Conservation (phyloP, 1,140 invertebrate species). For the Oncopeltus fasciatus region DNA sequence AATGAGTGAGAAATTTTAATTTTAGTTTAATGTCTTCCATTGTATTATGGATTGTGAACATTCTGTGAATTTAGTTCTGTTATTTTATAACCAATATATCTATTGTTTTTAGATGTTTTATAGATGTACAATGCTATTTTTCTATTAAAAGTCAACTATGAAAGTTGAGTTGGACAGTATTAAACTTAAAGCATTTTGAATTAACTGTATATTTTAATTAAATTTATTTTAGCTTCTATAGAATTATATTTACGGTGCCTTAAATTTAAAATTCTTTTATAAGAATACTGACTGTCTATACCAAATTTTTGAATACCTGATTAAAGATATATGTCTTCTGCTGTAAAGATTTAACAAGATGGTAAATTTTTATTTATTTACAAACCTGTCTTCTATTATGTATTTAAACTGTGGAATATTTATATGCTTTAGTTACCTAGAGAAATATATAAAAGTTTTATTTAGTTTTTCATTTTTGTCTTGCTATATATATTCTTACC, state of each 20-base stretch:
- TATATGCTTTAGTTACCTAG: constrained; percentile 9
- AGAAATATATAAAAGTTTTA: background rate
- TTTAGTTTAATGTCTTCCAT: too few relatives aligned
- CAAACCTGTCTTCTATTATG: background rate
- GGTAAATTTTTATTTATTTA: background rate
- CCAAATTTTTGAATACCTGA: constrained; percentile 2
- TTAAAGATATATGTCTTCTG: background rate
- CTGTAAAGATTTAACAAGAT: background rate
- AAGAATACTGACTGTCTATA: background rate
- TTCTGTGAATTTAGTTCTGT: background rate
- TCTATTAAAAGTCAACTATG: background rate
- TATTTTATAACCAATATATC: background rate
- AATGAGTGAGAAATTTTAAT: too few relatives aligned
- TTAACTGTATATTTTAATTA: background rate
- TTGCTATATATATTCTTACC: too few relatives aligned
- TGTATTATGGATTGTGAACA: too few relatives aligned
- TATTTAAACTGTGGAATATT: background rate
- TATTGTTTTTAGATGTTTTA: background rate
- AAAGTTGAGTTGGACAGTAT: background rate
- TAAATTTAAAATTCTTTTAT: background rate
- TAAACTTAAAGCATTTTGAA: background rate
- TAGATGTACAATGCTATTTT: background rate
- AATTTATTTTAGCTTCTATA: background rate
- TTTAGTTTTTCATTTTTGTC: background rate
- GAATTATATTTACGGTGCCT: background rate